These are phyloP conservation scores for Donacobius atricapilla DNA, from an alignment of 2,113 vertebrate species.

Conservation along the genomic window DNA sequence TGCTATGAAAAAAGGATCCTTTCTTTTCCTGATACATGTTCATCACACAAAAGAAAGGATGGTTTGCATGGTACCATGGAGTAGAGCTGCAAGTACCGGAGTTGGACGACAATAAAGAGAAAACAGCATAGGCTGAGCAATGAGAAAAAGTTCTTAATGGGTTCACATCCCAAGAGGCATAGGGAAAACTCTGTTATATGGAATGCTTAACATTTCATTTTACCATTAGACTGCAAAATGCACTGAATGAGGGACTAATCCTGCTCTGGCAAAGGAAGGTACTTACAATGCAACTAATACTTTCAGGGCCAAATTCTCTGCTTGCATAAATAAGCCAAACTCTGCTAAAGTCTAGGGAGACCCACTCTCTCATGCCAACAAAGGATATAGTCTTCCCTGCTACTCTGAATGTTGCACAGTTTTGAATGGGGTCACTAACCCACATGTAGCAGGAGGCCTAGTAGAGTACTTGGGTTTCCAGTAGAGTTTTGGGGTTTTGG, in stretches of 20 bases:
- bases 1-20: background rate
- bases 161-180: background rate
- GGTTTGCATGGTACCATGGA: background rate
- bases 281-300: constrained; percentile 1
- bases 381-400: background rate
- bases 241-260: constrained; percentile 25
- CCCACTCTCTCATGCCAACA: constrained; percentile 18
- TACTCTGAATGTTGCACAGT: background rate
- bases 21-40: background rate
- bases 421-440: constrained; percentile 13
- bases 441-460: background rate
- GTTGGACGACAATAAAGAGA: background rate
- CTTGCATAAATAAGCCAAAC: constrained; percentile 17
- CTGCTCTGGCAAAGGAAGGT: constrained; percentile 1
- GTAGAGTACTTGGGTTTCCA: background rate
- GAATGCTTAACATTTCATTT: constrained; percentile 14
- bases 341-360: constrained; percentile 18
- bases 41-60: background rate
- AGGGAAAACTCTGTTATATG: background rate
- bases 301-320: constrained; percentile 11
- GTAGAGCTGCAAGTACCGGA: background rate
- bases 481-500: background rate
- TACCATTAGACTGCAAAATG: background rate
- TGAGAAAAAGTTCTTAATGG: background rate
- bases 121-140: background rate